Evolutionary conservation across 2,888 invertebrate species (phyloP), one percentile per base, ranked within the genome.

Genomic region (Hymenopus coronatus): DNA sequence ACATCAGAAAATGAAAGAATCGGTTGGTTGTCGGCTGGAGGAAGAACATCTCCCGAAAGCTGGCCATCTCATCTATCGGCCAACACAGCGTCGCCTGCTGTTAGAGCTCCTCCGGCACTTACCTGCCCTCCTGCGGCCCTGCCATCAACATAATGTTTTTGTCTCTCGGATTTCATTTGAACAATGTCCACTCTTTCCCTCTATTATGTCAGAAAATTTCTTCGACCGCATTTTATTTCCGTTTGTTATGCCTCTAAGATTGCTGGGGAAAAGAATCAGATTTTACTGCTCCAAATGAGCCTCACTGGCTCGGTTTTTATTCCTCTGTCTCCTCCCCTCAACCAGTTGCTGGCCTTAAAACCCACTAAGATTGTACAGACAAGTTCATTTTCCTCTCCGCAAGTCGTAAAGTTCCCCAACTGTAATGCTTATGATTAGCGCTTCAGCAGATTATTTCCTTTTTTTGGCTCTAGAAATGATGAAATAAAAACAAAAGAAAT

Each of bases 11-110:
- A 3, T 2, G 1, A 14, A 54, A 54, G 20, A 6, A 20, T 70
- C 54, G 20, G 54, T 3, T 70, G 20, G 54, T 3, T 70, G 20
- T 20, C 54, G 54, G 54, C 25, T 8, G 25, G 25, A 70, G 20
- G 54, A 70, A 70, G 25, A 25, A 70, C 3, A 20, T 20, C 54
- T 25, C 33, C 88, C 88, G 88, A 84, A 28, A 25, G 40, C 8
- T 33, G 84, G 25, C 27, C 82, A 82, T 54, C 27, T 30, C 70
- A 20, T 25, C 20, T 33, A 28, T 28, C 88, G 88, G 88, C 83
- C 28, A 70, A 12, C 25, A 81, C 6, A 25, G 84, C 81, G 30
- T 88, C 88, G 81, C 88, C 84, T 84, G 54, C 84, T 84, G 88
- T 25, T 28, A 84, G 46, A 88, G 28, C n/a, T 84, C 83, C 84